A percentile compares a stretch with the other conserved stretches of the same genome.
Evolutionary conservation across 2,888 invertebrate species (phyloP).

Genomic region (Litoditis marina): DNA sequence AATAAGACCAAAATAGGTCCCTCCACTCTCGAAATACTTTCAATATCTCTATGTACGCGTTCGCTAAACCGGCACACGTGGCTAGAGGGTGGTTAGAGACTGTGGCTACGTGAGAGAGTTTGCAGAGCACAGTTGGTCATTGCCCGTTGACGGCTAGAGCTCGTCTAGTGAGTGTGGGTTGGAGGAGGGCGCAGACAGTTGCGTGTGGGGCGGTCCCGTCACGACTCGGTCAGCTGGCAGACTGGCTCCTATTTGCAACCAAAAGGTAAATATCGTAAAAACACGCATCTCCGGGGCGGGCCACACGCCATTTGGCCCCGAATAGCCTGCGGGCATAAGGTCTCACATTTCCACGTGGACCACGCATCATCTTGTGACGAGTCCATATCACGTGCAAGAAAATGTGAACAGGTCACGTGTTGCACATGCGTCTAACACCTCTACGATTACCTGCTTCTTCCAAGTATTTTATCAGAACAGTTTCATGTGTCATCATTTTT

Average conservation of each 20-base stretch:
- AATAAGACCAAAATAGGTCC: too few relatives aligned
- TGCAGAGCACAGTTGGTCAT: neutral
- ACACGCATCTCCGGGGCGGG: constrained; percentile 13
- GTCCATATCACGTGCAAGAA: neutral
- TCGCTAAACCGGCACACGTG: constrained; percentile 15
- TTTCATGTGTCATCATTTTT: too few relatives aligned
- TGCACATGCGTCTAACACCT: neutral
- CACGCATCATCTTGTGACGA: neutral
- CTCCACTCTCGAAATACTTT: too few relatives aligned
- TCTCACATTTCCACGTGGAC: too few relatives aligned
- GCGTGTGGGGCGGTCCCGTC: constrained; percentile 14
- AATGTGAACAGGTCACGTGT: neutral
- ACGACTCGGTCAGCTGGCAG: constrained; percentile 17
- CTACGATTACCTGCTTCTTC: too few relatives aligned
- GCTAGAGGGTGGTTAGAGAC: constrained; percentile 9
- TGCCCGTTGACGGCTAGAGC: too few relatives aligned
- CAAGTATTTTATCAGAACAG: too few relatives aligned
- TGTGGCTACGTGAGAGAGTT: neutral
- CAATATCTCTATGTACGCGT: too few relatives aligned
- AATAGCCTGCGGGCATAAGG: neutral
- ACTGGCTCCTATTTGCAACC: constrained; percentile 17
- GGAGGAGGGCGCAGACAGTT: too few relatives aligned
- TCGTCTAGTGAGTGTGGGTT: too few relatives aligned
- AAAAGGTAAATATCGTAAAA: constrained; percentile 22
- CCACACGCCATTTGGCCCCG: neutral